phyloP scores from a whole-genome alignment of 2,113 vertebrate species.

The Cricetomys ansorgei region DNA sequence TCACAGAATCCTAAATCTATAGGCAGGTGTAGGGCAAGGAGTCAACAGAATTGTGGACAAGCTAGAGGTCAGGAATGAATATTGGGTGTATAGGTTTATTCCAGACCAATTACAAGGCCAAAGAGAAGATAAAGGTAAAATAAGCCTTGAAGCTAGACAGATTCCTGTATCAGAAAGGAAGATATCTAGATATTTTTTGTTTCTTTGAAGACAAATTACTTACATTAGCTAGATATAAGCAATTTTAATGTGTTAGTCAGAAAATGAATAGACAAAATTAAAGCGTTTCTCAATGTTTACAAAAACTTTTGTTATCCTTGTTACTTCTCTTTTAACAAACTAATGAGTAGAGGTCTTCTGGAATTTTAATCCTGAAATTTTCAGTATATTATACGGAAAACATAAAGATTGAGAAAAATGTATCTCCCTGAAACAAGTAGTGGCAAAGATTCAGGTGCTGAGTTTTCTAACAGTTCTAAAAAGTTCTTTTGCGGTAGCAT shows the following conservation, averaged over 20 bases:
- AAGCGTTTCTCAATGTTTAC: neutral
- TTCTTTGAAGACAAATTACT: neutral
- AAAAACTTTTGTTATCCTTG: neutral
- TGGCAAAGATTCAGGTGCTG: neutral
- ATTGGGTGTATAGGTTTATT: slow-evolving; percentile 6
- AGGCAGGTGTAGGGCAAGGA: neutral
- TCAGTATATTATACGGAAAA: neutral
- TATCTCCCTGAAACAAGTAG: neutral
- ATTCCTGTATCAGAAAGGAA: neutral
- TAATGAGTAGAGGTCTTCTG: neutral
- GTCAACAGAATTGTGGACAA: neutral
- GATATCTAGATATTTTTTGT: neutral
- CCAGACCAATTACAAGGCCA: neutral
- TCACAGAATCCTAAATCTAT: neutral
- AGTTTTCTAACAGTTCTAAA: neutral
- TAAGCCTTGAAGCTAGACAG: neutral
- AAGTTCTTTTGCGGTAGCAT: neutral
- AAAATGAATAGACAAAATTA: neutral
- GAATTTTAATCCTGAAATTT: neutral
- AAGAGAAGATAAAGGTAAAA: neutral
- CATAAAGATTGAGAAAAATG: neutral
- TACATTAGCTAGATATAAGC: neutral
- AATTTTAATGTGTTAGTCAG: neutral
- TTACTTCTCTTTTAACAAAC: neutral
- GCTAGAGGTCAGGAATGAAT: neutral